These are phyloP conservation scores for Pseudomyrmex concolor DNA, from an alignment of 1,140 invertebrate species.

Conservation along the genomic window DNA sequence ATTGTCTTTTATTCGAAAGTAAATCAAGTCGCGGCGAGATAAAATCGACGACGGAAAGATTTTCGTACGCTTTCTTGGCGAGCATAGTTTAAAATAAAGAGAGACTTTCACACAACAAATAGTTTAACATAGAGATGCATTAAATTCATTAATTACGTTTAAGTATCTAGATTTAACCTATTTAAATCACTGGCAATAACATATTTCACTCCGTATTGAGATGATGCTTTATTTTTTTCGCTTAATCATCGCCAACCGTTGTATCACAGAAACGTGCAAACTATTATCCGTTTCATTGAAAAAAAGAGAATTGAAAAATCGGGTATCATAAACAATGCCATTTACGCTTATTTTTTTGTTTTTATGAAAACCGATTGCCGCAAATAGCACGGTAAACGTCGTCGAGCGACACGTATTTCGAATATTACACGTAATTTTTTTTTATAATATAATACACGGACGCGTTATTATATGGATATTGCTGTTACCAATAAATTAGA, in stretches of 20 bases:
- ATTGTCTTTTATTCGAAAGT: too few relatives aligned
- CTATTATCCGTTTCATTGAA: not conserved
- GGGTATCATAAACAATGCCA: not conserved
- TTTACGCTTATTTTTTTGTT: not conserved
- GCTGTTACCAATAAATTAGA: too few relatives aligned
- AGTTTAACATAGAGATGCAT: not conserved
- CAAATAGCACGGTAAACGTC: not conserved
- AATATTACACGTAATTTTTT: too few relatives aligned
- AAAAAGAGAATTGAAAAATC: not conserved
- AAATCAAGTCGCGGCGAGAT: too few relatives aligned
- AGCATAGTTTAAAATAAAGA: slow-evolving; percentile 10
- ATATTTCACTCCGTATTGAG: not conserved
- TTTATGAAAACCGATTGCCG: not conserved
- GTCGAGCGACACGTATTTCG: not conserved
- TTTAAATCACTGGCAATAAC: not conserved
- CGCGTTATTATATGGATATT: too few relatives aligned
- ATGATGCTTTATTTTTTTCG: not conserved
- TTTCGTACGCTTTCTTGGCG: not conserved
- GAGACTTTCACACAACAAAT: not conserved
- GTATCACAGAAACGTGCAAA: not conserved
- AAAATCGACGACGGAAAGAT: not conserved
- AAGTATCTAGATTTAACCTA: not conserved
- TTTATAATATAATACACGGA: too few relatives aligned
- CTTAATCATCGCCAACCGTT: not conserved
- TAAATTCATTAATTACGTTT: not conserved